phyloP scores from a whole-genome alignment of 1,140 invertebrate species.

The Neodiprion virginianus region DNA sequence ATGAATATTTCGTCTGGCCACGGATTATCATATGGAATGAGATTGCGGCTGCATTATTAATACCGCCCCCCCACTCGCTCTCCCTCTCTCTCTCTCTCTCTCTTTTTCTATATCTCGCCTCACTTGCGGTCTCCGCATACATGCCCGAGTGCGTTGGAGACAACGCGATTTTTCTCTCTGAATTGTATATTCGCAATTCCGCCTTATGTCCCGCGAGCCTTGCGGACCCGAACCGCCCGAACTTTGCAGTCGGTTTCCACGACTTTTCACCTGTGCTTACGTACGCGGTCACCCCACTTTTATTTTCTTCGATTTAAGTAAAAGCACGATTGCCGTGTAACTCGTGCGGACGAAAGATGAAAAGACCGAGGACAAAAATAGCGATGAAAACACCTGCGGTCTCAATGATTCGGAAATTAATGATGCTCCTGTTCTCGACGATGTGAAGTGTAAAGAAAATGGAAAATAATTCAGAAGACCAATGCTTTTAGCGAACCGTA shows the following conservation, averaged over 20 bases:
- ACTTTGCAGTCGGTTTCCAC: background rate
- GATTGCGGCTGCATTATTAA: slow-evolving; percentile 54
- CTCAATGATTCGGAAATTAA: too few relatives aligned
- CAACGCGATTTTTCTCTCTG: slow-evolving; percentile 38
- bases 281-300: background rate
- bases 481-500: too few relatives aligned
- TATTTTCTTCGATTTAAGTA: too few relatives aligned
- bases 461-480: too few relatives aligned
- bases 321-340: too few relatives aligned
- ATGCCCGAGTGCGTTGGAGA: slow-evolving; percentile 11
- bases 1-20: slow-evolving; percentile 52
- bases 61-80: slow-evolving; percentile 25
- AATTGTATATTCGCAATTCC: slow-evolving; percentile 5
- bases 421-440: too few relatives aligned
- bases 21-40: slow-evolving; percentile 54
- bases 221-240: slow-evolving; percentile 13
- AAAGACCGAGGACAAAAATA: too few relatives aligned
- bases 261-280: too few relatives aligned
- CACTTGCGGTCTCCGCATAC: slow-evolving; percentile 9
- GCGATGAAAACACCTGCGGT: too few relatives aligned
- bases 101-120: slow-evolving; percentile 14
- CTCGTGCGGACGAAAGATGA: too few relatives aligned
- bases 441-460: too few relatives aligned
- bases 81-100: slow-evolving; percentile 20
- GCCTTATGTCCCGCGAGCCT: slow-evolving; percentile 10